These are phyloP conservation scores for Seriola dumerili DNA, from an alignment of 2,113 vertebrate species.

Conservation along the genomic window DNA sequence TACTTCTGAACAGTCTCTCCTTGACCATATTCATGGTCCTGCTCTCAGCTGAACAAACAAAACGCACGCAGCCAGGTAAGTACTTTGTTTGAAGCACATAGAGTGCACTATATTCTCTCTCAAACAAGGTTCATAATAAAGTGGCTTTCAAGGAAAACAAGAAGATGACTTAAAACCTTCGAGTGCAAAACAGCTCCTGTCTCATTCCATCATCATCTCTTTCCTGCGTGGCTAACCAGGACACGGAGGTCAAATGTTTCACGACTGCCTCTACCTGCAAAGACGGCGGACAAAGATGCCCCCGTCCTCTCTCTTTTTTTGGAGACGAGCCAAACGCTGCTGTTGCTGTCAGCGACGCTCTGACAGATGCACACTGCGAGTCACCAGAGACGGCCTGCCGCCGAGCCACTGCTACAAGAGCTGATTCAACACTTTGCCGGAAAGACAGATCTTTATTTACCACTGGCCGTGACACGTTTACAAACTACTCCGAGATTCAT, in stretches of 20 bases:
- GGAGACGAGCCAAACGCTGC: slow-evolving; percentile 57
- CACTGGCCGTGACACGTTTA: slow-evolving; percentile 54
- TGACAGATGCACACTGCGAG: slow-evolving; percentile 62
- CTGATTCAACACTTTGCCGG: slow-evolving; percentile 70
- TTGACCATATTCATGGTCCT: not conserved
- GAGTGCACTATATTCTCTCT: not conserved
- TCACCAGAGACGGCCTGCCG: slow-evolving; percentile 38
- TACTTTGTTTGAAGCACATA: not conserved
- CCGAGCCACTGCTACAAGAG: slow-evolving; percentile 39
- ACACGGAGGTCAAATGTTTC: slow-evolving; percentile 52
- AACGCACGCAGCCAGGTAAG: not conserved
- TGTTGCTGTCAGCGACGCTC: slow-evolving; percentile 57
- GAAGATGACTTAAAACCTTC: not conserved
- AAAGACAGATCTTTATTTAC: slow-evolving; percentile 58
- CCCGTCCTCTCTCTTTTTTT: slow-evolving; percentile 10
- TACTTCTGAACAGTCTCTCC: not conserved
- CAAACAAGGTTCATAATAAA: not conserved
- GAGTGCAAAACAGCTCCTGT: slow-evolving; percentile 25
- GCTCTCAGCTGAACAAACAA: not conserved
- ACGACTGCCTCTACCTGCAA: slow-evolving; percentile 34
- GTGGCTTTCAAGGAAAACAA: not conserved
- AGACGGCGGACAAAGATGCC: slow-evolving; percentile 42
- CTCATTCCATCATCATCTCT: slow-evolving; percentile 20
- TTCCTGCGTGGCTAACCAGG: slow-evolving; percentile 28
- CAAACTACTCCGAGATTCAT: slow-evolving; percentile 61